Evolutionary conservation across 2,888 invertebrate species (phyloP), one percentile per base, ranked within the genome.

Genomic region (Suillia variegata): DNA sequence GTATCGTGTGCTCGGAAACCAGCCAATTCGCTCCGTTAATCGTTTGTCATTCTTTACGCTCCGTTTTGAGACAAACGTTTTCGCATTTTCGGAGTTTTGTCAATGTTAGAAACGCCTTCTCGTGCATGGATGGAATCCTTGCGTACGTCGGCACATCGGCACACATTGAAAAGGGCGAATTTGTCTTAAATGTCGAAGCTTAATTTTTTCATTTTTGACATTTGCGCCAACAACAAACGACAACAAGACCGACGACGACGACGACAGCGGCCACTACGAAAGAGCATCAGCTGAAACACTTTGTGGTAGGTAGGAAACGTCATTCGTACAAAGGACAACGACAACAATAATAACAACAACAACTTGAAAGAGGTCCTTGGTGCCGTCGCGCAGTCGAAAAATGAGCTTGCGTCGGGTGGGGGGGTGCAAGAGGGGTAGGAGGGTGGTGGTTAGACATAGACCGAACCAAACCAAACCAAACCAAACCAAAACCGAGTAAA

Each of bases 81-180:
- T n/a, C n/a, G n/a, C n/a, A n/a, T n/a, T n/a, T 59, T 59, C 54
- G 59, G 54, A 59, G 50, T 49, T 49, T 42, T 24, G n/a, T 17
- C 49, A 21, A 38, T 17, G 26, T 22, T 12, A 3, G 15, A 20
- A 13, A 20, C n/a, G n/a, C n/a, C n/a, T n/a, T n/a, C n/a, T n/a
- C n/a, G n/a, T n/a, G n/a, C 54, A 50, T 24, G 38, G 45, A 47
- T 24, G 24, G 45, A 22, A 47, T 26, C 59, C 21, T 34, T 22
- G 31, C n/a, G n/a, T n/a, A n/a, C n/a, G n/a, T n/a, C n/a, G n/a
- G n/a, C n/a, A n/a, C n/a, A n/a, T 59, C 54, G 54, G 54, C 50
- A 54, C 50, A 54, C 52, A 59, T 55, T 51, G 34, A 54, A 51
- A n/a, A 55, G 49, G 51, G 56, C 54, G 52, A 45, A 59, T 59